Evolutionary conservation across 2,113 vertebrate species (phyloP), one percentile per base, ranked within the genome.

Genomic region (Ranitomeya imitator): DNA sequence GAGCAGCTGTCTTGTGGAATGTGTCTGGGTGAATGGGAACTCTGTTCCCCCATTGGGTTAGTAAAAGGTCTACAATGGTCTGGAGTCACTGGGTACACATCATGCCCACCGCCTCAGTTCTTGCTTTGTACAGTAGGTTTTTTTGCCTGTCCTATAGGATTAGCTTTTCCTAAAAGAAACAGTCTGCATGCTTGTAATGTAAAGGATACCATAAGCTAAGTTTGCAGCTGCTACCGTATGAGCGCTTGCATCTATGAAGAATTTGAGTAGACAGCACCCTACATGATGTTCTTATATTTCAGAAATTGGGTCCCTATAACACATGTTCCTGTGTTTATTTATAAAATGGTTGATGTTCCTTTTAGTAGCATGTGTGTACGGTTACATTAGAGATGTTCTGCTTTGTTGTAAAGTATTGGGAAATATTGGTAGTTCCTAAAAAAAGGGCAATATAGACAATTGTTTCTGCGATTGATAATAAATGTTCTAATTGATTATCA

Each of bases 1-100:
- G 12, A 74, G 26, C 80, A 84, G 87, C 87, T 88, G 87, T 88
- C 80, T 84, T 26, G 52, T 55, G 87, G 87, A 88, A 84, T 88
- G 67, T 76, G 80, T 78, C 57, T 83, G 59, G 71, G 87, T 88
- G 87, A 83, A 59, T 77, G 87, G 87, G 77, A 69, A 54, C 67
- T 63, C 57, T 65, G 80, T 54, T 88, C 71, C 54, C 45, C 60
- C 51, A 54, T 16, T 21, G 87, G 79, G 86, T 52, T 65, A 87
- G 61, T 59, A 45, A 82, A 73, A 77, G 86, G 52, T 87, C 52
- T 82, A 16, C 73, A 79, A 79, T 45, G 85, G 67, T 88, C 57
- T 83, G 19, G n/a, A 12, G 79, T 77, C 86, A 83, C 31, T 67
- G n/a, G 61, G 61, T n/a, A 37, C 23, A 55, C 84, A 85, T 45